Evolutionary conservation across 53 echinoderm and acorn worm species (phyloP), one percentile per base, ranked within the genome.

Genomic region (Patiria pectinifera): DNA sequence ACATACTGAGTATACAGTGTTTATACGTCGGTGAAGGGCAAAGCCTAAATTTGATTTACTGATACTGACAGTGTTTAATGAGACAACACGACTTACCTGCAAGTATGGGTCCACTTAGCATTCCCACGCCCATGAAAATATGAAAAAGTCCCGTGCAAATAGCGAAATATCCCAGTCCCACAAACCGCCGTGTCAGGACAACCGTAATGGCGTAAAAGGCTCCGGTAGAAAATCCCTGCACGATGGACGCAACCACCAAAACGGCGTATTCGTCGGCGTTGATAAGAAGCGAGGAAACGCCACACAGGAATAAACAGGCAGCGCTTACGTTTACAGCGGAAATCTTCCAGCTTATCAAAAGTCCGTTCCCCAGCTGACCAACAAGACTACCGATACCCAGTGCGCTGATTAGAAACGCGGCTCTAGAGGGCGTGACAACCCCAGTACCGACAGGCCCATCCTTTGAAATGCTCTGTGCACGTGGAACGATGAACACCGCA

Each of bases 311-410:
- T 2, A 84, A 6, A 11, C 53, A 49, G 7, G n/a, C 45, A 48
- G 59, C 82, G 4, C 7, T 6, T 0, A 82, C 82, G 45, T 21
- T 18, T 5, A 19, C 82, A 19, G 82, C 82, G 5, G 82, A 59
- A 13, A 82, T 4, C 82, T 59, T 53, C 58, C 82, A 82, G 24
- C 82, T 82, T 4, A 82, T 21, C 48, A 82, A 19, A 2, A 82
- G 21, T 18, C 93, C 93, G 82, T 95, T 93, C 6, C 80, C 84
- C 4, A 79, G 84, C 7, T 93, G 86, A 24, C 93, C 89, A 45
- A 93, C 11, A 11, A 91, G 83, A 53, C 93, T 95, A 47, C 93
- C 91, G 48, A 93, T 70, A 60, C 95, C 95, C 3, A 95, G 58
- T 2, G 87, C 69, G 1, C 93, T 93, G 24, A 95, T 23, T 4